Percentiles rank a stretch among this genome's conserved stretches.
Evolutionary conservation across 2,797 vertebrate genomes (phyloP).

Genomic region (Poliocrania exsul): DNA sequence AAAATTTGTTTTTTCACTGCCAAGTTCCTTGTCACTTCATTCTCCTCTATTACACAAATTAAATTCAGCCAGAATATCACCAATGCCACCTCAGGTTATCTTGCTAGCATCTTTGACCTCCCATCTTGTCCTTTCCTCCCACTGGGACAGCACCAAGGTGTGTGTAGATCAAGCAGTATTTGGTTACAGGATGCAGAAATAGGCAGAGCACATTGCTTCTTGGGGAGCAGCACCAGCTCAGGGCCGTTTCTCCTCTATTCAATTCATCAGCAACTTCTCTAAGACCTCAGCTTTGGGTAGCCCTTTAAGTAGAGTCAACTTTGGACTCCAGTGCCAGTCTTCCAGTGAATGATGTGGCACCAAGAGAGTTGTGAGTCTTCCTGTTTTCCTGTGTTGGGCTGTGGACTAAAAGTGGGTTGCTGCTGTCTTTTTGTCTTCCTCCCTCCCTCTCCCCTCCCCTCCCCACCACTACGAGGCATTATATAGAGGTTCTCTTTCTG

Average conservation of each 20-base stretch:
- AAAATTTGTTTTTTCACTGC: background rate
- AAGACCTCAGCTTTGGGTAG: background rate
- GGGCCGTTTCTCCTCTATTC: background rate
- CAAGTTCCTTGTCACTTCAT: background rate
- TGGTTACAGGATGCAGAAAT: background rate
- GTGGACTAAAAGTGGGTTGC: background rate
- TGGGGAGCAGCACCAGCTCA: rapidly evolving
- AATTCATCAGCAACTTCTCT: background rate
- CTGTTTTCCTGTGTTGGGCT: background rate
- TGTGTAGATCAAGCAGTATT: background rate
- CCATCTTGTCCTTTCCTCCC: background rate
- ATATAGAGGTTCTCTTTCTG: background rate
- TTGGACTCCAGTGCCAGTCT: background rate
- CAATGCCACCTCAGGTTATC: rapidly evolving
- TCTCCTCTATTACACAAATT: background rate
- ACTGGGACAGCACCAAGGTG: background rate
- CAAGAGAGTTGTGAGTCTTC: background rate
- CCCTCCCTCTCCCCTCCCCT: too few relatives aligned
- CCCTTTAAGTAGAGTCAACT: background rate
- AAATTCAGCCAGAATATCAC: background rate
- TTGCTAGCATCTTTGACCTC: background rate
- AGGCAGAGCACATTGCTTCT: background rate
- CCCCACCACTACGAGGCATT: background rate
- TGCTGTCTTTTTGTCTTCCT: background rate
- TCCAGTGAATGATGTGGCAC: background rate